These are phyloP conservation scores for Tyrannus savana DNA, from an alignment of 2,113 vertebrate genomes.

Conservation along the genomic window DNA sequence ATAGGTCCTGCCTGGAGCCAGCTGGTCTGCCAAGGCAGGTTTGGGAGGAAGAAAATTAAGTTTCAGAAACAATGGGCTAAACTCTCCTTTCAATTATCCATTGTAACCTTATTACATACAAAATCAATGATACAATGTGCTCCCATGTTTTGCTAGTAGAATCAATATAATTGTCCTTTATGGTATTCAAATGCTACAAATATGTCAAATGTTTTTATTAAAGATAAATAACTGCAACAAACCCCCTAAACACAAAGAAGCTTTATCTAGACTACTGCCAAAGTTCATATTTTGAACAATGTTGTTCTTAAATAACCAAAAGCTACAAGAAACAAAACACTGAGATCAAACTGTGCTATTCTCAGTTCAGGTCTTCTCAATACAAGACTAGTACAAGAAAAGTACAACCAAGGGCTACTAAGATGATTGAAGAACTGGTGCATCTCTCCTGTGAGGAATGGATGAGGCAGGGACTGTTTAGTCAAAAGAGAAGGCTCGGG, in stretches of 20 bases:
- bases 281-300: background rate
- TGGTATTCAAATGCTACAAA: constrained; percentile 41
- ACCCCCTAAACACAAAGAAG: background rate
- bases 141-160: constrained; percentile 27
- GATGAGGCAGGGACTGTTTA: background rate
- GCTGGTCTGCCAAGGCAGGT: constrained; percentile 38
- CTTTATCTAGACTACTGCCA: background rate
- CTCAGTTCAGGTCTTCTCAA: background rate
- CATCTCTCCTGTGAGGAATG: background rate
- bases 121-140: constrained; percentile 49
- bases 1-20: constrained; percentile 23
- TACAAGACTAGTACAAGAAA: background rate
- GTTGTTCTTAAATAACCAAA: background rate
- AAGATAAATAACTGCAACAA: constrained; percentile 3
- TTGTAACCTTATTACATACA: constrained; percentile 42
- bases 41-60: constrained; percentile 46
- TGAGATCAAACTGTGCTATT: background rate
- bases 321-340: background rate
- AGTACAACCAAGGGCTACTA: background rate
- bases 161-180: constrained; percentile 23
- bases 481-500: background rate
- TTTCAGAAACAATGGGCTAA: constrained; percentile 51
- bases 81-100: constrained; percentile 64
- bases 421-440: background rate
- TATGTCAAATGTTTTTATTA: constrained; percentile 26